Percentiles rank a stretch among this genome's conserved stretches.
phyloP scores from a whole-genome alignment of 1,140 invertebrate genomes.

The Drosophila setifemur region DNA sequence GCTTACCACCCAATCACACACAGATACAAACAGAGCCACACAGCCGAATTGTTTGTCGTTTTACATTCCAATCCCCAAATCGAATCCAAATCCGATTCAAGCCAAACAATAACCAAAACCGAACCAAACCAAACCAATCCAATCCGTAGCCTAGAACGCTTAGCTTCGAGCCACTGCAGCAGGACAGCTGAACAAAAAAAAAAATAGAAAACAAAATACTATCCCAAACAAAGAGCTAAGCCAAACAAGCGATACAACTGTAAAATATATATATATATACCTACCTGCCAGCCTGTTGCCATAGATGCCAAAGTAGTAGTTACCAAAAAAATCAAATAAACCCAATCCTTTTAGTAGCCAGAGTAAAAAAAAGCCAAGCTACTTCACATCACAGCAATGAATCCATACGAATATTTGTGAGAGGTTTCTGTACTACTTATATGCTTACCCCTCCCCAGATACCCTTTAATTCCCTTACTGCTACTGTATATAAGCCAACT shows the following conservation, averaged over 20 bases:
- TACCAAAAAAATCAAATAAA: constrained; percentile 41
- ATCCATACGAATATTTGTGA: constrained; percentile 64
- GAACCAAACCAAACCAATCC: constrained; percentile 17
- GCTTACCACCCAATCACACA: constrained; percentile 14
- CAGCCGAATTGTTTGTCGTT: constrained; percentile 40
- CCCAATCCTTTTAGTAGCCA: constrained; percentile 45
- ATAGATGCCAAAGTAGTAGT: constrained; percentile 47
- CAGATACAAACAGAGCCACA: constrained; percentile 40
- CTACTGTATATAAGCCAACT: constrained; percentile 42
- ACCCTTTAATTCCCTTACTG: constrained; percentile 1
- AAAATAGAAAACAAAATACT: not conserved
- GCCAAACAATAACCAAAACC: too few species aligned
- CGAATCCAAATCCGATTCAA: constrained; percentile 14
- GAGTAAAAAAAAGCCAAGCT: constrained; percentile 56
- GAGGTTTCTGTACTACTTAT: constrained; percentile 74
- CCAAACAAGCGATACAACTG: constrained; percentile 35
- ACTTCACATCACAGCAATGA: constrained; percentile 72
- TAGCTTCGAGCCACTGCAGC: constrained; percentile 44
- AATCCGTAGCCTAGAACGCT: constrained; percentile 36
- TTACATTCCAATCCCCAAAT: constrained; percentile 37
- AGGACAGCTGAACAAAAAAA: constrained; percentile 45
- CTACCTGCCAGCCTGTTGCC: constrained; percentile 37
- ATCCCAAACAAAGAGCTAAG: constrained; percentile 50
- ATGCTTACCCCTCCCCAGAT: constrained; percentile 32
- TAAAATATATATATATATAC: constrained; percentile 47